Evolutionary conservation across 2,888 invertebrate genomes (phyloP).

Genomic region (Tipula lateralis): DNA sequence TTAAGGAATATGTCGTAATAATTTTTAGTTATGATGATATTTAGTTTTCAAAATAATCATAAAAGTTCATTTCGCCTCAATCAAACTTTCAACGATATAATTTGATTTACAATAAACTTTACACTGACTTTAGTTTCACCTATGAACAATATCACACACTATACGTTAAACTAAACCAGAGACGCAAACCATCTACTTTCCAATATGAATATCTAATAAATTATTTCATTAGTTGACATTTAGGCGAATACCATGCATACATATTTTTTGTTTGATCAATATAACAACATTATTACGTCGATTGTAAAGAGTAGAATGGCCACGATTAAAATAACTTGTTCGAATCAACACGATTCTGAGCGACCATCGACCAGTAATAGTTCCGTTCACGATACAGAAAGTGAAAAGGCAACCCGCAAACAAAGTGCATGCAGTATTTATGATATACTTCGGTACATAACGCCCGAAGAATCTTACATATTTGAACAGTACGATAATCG

Average conservation of each 20-base stretch:
- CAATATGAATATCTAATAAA: too few relatives aligned
- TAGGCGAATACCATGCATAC: neutral
- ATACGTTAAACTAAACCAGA: neutral
- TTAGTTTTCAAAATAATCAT: too few relatives aligned
- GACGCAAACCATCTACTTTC: neutral
- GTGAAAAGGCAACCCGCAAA: neutral
- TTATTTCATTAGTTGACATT: neutral
- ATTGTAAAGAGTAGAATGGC: neutral
- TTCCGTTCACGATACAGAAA: neutral
- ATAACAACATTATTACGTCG: neutral
- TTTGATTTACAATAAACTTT: neutral
- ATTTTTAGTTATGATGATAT: too few relatives aligned
- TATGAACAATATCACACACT: neutral
- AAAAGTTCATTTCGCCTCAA: too few relatives aligned
- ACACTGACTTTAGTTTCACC: neutral
- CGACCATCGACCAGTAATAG: neutral
- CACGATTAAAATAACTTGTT: neutral
- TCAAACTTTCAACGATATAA: too few relatives aligned
- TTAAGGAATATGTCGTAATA: too few relatives aligned
- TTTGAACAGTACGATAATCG: slow-evolving; percentile 29
- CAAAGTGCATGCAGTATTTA: neutral
- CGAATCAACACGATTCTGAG: neutral
- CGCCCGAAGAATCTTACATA: slow-evolving; percentile 27
- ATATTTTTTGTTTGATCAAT: neutral
- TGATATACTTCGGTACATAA: neutral